Conservation (phyloP, 2,113 vertebrate species). For the Melozone crissalis region DNA sequence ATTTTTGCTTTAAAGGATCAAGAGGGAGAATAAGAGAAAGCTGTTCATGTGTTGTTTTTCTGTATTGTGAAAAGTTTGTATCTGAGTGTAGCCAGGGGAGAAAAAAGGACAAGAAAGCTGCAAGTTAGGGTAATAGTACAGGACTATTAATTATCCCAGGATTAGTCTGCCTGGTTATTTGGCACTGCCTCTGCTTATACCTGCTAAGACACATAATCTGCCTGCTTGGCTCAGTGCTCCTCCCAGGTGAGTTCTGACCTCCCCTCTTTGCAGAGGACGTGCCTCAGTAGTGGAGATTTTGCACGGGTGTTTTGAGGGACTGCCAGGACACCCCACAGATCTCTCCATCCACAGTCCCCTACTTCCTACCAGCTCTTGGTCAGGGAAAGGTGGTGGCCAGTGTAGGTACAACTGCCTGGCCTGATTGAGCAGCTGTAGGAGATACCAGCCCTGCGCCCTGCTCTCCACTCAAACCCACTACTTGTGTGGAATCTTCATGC, state of each 20-base stretch:
- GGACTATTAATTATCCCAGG: not conserved
- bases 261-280: not conserved
- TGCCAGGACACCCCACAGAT: not conserved
- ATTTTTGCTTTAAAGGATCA: not conserved
- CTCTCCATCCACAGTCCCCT: not conserved
- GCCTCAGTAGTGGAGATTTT: not conserved
- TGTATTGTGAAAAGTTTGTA: not conserved
- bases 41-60: not conserved
- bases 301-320: not conserved
- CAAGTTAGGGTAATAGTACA: not conserved
- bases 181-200: not conserved
- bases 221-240: not conserved
- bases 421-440: not conserved
- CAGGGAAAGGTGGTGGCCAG: not conserved
- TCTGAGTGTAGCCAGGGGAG: not conserved
- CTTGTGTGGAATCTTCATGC: not conserved
- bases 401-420: not conserved
- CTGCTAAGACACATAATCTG: not conserved
- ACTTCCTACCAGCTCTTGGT: not conserved
- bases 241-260: not conserved
- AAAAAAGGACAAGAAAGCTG: not conserved
- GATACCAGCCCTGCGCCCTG: not conserved
- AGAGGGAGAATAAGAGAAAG: not conserved
- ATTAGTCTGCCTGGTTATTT: not conserved
- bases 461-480: not conserved